Conservation (phyloP, 2,888 invertebrate genomes). For the Arge pagana region DNA sequence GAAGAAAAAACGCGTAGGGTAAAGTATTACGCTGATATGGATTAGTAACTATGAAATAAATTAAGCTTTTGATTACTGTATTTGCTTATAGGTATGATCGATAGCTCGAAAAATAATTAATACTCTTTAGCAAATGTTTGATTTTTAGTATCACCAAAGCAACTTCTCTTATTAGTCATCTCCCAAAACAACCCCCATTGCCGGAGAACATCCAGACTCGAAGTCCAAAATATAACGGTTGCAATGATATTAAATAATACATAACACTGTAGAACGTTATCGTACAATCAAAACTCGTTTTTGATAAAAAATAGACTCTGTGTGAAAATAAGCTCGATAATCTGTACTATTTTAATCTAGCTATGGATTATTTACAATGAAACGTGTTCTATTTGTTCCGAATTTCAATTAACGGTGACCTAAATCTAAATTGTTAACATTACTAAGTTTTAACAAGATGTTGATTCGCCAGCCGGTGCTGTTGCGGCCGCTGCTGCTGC, state of each 20-base stretch:
- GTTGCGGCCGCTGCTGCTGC: no score
- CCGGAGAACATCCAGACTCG: background rate
- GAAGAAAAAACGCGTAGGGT: background rate
- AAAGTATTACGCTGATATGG: no score
- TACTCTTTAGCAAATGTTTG: no score
- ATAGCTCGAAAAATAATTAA: no score
- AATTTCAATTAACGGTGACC: slow-evolving; percentile 7
- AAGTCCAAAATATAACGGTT: background rate
- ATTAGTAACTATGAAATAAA: slow-evolving; percentile 1
- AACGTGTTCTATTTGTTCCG: slow-evolving; percentile 25
- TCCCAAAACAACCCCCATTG: no score
- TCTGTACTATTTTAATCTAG: slow-evolving; percentile 26
- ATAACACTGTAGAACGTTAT: no score
- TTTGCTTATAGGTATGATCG: no score
- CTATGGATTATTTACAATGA: slow-evolving; percentile 39
- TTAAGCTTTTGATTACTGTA: no score
- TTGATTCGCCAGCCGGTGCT: slow-evolving; percentile 37
- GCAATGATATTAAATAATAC: slow-evolving; percentile 4
- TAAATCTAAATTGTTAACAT: background rate
- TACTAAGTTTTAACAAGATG: slow-evolving; percentile 16
- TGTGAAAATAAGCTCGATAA: slow-evolving; percentile 32
- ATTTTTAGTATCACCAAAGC: no score
- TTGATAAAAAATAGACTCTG: no score
- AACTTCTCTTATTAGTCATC: no score
- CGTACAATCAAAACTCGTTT: no score